Base-by-base conservation (phyloP, 2,888 invertebrate species). In the Chironomus tentans region DNA sequence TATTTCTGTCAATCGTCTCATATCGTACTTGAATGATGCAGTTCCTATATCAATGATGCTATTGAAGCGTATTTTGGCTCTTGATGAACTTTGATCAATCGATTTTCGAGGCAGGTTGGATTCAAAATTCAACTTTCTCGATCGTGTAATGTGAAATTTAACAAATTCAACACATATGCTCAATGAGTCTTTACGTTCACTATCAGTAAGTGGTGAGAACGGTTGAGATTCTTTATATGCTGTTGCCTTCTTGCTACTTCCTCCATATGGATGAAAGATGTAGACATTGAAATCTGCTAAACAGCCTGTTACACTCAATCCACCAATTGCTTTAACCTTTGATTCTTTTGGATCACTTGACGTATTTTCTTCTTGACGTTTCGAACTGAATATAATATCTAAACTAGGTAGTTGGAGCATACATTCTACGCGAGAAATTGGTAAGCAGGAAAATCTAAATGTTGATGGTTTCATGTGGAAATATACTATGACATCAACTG, bases 391-490 rank as follows among this genome's bases (percentile, higher is more conserved):
- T 2, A 98, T 95, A 79, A 99, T 93, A 83, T 97, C 97, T 79
- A 99, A 87, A n/a, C 95, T 94, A 6, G 99, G 99, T 80, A 99
- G 87, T 82, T 96, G 94, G 78, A 98, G 87, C 88, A 97, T 91
- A 81, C 98, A 98, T 85, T 98, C 97, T 2, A 98, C 97, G 78
- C 97, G 87, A 4, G 97, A 97, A 0, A 96, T 94, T 0, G 98
- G 98, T 80, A 97, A 87, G 84, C 98, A 98, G 79, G 95, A 95
- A 85, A 99, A 98, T 77, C 98, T 86, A 84, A 98, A 95, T 0
- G 96, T 95, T 76, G 96, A 96, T 0, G 98, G 97, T 83, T 98
- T 97, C 91, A 98, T 97, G 84, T 96, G 95, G 86, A 99, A 95
- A 85, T 97, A 97, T 62, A 99, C 97, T 79, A 99, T 94, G 24